Percentiles rank a stretch among this genome's conserved stretches.
phyloP scores from a whole-genome alignment of 2,888 invertebrate species.

The Clanis bilineata region DNA sequence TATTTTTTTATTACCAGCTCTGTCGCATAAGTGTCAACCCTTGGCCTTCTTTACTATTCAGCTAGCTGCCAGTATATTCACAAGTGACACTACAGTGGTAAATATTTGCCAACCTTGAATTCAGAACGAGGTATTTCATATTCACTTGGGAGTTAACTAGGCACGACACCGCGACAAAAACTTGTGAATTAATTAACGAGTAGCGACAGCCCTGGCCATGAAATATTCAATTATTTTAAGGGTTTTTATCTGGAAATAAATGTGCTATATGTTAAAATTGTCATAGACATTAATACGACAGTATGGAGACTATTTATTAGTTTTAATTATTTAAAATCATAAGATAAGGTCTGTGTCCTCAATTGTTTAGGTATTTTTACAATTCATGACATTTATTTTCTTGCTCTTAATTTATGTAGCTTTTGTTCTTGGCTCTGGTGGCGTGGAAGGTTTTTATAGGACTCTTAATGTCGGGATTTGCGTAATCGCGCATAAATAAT shows the following conservation, averaged over 20 bases:
- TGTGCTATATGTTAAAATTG: not conserved
- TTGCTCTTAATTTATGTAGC: too few species aligned
- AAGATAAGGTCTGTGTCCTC: too few species aligned
- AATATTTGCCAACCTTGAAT: slow-evolving; percentile 12
- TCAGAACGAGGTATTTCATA: not conserved
- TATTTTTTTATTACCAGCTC: not conserved
- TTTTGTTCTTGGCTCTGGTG: too few species aligned
- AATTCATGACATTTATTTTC: too few species aligned
- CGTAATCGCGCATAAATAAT: too few species aligned
- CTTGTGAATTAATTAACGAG: not conserved
- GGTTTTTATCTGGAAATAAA: not conserved
- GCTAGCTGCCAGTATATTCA: not conserved
- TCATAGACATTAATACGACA: not conserved
- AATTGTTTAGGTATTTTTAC: too few species aligned
- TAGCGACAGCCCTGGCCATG: not conserved
- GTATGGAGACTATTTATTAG: too few species aligned
- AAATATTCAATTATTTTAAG: slow-evolving; percentile 2
- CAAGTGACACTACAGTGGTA: not conserved
- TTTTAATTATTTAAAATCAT: too few species aligned
- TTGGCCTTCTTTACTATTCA: slow-evolving; percentile 4
- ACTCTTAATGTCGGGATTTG: too few species aligned
- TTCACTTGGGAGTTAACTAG: slow-evolving; percentile 4
- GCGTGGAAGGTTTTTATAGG: too few species aligned
- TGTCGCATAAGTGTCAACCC: slow-evolving; percentile 10
- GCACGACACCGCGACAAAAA: not conserved